phyloP scores from a whole-genome alignment of 2,888 invertebrate species.

The Heterodera filipjevi region DNA sequence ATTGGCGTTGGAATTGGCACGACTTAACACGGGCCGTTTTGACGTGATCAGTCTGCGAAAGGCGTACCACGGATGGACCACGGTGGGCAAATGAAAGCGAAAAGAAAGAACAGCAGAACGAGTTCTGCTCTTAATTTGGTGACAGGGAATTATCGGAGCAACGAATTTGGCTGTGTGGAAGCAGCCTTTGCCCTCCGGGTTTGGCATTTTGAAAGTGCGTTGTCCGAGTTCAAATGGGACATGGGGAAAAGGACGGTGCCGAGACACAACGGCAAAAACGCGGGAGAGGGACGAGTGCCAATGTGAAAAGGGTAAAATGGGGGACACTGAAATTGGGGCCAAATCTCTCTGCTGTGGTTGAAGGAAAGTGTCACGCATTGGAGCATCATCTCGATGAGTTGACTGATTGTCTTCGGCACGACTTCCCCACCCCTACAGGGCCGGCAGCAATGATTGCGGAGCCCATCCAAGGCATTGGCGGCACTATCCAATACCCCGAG shows the following conservation, averaged over 20 bases:
- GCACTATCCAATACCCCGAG: slow-evolving; percentile 83
- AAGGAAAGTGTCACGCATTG: slow-evolving; percentile 75
- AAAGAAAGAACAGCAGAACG: not conserved
- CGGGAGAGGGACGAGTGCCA: slow-evolving; percentile 60
- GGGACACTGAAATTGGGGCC: not conserved
- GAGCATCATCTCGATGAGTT: slow-evolving; percentile 82
- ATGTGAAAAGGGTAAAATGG: slow-evolving; percentile 46
- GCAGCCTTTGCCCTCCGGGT: slow-evolving; percentile 67
- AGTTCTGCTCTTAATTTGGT: not conserved
- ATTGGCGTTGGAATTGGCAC: slow-evolving; percentile 83
- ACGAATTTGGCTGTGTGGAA: slow-evolving; percentile 81
- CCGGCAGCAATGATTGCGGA: slow-evolving; percentile 91
- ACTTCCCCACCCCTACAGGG: slow-evolving; percentile 72
- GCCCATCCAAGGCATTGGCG: slow-evolving; percentile 92
- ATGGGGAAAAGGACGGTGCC: slow-evolving; percentile 85
- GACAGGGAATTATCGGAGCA: slow-evolving; percentile 78
- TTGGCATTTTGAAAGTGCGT: slow-evolving; percentile 73
- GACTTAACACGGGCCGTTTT: slow-evolving; percentile 78
- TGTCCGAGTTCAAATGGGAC: slow-evolving; percentile 87
- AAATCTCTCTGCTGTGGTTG: slow-evolving; percentile 10
- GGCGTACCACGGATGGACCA: slow-evolving; percentile 87
- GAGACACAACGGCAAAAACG: slow-evolving; percentile 78
- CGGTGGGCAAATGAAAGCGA: not conserved
- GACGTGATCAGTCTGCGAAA: slow-evolving; percentile 84
- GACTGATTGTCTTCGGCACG: slow-evolving; percentile 78